Evolutionary conservation across 2,888 invertebrate species (phyloP).

Genomic region (Acronicta alni): DNA sequence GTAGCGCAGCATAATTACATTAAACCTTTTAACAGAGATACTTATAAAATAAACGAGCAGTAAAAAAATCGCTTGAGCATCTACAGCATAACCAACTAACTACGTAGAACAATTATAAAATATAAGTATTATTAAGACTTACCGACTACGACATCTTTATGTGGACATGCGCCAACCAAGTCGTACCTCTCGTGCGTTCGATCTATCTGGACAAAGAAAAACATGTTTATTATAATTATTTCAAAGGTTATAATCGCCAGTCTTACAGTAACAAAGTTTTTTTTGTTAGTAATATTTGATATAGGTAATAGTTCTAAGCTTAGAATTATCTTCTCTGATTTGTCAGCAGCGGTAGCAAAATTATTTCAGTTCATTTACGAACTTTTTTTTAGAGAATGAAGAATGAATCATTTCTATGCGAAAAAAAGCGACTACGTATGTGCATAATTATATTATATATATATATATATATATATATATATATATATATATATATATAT

Average conservation of each 20-base stretch:
- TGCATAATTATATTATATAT: too few species aligned
- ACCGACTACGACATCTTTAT: conserved; percentile 22
- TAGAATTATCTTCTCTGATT: neutral
- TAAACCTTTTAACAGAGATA: conserved; percentile 47
- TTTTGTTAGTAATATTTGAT: neutral
- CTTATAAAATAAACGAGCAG: conserved; percentile 18
- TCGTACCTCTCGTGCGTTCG: conserved; percentile 6
- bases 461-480: too few species aligned
- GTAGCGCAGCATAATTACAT: conserved; percentile 58
- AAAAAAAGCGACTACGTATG: neutral
- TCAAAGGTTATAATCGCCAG: neutral
- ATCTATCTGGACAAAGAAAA: conserved; percentile 42
- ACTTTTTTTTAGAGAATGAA: neutral
- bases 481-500: too few species aligned
- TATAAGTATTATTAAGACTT: conserved; percentile 44
- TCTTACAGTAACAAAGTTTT: neutral
- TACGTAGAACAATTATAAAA: conserved; percentile 26
- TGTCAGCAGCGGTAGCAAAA: neutral
- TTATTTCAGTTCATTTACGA: neutral
- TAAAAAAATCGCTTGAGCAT: conserved; percentile 61
- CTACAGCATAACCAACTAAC: conserved; percentile 38
- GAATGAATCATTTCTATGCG: neutral
- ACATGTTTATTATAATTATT: conserved; percentile 2
- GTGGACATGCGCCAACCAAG: conserved; percentile 1
- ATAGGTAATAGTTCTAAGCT: neutral